A percentile compares a stretch with the other conserved stretches of the same genome.
These are phyloP conservation scores for Tetragonisca angustula DNA, from an alignment of 2,888 invertebrate genomes.

Conservation along the genomic window DNA sequence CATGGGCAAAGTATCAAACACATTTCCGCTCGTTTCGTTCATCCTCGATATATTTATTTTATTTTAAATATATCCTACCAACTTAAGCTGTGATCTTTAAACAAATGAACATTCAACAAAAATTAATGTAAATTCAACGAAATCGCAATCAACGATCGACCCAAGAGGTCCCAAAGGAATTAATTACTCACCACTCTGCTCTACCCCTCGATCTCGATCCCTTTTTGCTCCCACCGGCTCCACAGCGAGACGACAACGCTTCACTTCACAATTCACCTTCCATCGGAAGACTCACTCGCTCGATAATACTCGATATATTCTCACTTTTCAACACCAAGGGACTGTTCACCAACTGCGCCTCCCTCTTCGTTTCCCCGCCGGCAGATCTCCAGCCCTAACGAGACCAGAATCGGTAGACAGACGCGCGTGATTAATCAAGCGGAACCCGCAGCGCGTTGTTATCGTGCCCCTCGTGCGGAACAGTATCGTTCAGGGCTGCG, in stretches of 20 bases:
- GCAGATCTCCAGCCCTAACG: slow-evolving; percentile 3
- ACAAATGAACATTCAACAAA: too few relatives aligned
- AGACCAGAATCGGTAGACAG: slow-evolving; percentile 16
- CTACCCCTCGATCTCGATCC: background rate
- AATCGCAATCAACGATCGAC: too few relatives aligned
- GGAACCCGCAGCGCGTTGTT: slow-evolving; percentile 25
- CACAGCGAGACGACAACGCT: background rate
- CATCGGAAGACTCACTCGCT: background rate
- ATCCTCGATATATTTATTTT: too few relatives aligned
- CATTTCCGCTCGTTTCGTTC: too few relatives aligned
- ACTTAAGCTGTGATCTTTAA: too few relatives aligned
- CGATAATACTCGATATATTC: background rate
- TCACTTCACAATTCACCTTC: slow-evolving; percentile 4
- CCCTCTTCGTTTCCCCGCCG: too few relatives aligned
- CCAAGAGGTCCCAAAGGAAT: too few relatives aligned
- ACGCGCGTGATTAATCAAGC: slow-evolving; percentile 31
- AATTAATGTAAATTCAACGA: too few relatives aligned
- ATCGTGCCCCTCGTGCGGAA: slow-evolving; percentile 45
- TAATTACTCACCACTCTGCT: slow-evolving; percentile 17
- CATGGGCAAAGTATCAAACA: too few relatives aligned
- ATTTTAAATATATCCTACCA: too few relatives aligned
- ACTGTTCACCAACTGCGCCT: background rate
- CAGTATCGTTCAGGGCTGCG: slow-evolving; percentile 34
- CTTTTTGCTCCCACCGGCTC: background rate
- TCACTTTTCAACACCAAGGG: slow-evolving; percentile 17